phyloP scores from a whole-genome alignment of 2,113 vertebrate genomes.

The Mobula hypostoma region DNA sequence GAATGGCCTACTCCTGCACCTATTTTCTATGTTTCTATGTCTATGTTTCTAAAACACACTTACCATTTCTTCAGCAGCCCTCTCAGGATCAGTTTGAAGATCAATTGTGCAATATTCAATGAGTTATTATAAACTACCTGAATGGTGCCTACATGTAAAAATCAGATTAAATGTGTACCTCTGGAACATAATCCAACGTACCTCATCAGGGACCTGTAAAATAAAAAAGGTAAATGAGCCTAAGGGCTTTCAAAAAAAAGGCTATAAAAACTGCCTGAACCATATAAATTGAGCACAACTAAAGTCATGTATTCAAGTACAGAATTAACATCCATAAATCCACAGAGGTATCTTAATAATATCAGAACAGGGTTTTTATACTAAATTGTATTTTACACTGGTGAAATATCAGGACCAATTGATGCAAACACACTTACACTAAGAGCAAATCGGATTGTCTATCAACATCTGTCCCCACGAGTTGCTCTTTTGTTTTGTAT shows the following conservation, averaged over 20 bases:
- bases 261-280: neutral
- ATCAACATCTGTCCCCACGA: neutral
- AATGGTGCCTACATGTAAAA: neutral
- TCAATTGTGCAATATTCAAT: neutral
- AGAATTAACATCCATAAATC: neutral
- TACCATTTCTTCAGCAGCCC: neutral
- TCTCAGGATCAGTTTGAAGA: neutral
- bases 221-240: conserved; percentile 34
- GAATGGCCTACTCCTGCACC: too few species aligned
- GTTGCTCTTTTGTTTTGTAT: too few species aligned
- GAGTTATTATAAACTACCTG: neutral
- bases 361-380: neutral
- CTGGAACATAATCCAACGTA: conserved; percentile 44
- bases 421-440: neutral
- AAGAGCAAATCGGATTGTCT: neutral
- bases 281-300: neutral
- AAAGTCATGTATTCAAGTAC: neutral
- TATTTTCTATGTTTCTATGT: too few species aligned
- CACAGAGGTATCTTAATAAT: neutral
- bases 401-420: neutral
- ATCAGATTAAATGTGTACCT: neutral
- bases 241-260: neutral
- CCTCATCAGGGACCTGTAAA: conserved; percentile 61
- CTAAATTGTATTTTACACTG: neutral
- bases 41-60: too few species aligned